These are phyloP conservation scores for Pocillopora verrucosa DNA, from an alignment of 64 coral and sea anemone species.

Conservation along the genomic window DNA sequence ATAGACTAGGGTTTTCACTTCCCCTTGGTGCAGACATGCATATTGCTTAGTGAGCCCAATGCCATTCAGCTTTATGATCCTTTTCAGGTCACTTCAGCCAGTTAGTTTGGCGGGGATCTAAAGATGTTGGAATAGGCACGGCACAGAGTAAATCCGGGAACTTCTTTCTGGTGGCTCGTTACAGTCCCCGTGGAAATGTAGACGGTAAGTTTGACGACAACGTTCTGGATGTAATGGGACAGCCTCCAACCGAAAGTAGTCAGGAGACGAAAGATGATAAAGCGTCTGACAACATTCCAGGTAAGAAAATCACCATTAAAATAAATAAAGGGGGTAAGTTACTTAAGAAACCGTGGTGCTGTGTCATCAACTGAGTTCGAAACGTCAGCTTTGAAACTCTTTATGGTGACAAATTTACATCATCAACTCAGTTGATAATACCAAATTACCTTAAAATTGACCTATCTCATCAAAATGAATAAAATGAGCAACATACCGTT, in stretches of 20 bases:
- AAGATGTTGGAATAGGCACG: conserved; percentile 77
- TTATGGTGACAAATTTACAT: too few relatives aligned
- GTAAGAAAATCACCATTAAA: not conserved
- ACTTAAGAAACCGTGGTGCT: too few relatives aligned
- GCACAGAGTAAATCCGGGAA: conserved; percentile 92
- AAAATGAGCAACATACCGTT: too few relatives aligned
- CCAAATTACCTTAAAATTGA: too few relatives aligned
- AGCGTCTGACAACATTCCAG: not conserved
- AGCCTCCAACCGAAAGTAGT: not conserved
- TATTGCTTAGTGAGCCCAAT: too few relatives aligned
- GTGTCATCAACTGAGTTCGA: not conserved
- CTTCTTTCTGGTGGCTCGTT: conserved; percentile 92
- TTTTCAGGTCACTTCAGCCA: conserved; percentile 83
- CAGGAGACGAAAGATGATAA: not conserved
- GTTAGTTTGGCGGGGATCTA: conserved; percentile 76
- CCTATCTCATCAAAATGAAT: too few relatives aligned
- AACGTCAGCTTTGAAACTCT: too few relatives aligned
- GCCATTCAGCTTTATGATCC: not conserved
- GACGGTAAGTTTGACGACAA: conserved; percentile 69
- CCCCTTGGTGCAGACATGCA: too few relatives aligned
- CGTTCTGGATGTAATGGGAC: conserved; percentile 25
- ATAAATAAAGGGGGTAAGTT: not conserved
- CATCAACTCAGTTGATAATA: too few relatives aligned
- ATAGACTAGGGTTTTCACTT: too few relatives aligned
- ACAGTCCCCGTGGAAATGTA: conserved; percentile 75